Base-by-base conservation (phyloP, 2,797 vertebrate species). In the Microhierax caerulescens region DNA sequence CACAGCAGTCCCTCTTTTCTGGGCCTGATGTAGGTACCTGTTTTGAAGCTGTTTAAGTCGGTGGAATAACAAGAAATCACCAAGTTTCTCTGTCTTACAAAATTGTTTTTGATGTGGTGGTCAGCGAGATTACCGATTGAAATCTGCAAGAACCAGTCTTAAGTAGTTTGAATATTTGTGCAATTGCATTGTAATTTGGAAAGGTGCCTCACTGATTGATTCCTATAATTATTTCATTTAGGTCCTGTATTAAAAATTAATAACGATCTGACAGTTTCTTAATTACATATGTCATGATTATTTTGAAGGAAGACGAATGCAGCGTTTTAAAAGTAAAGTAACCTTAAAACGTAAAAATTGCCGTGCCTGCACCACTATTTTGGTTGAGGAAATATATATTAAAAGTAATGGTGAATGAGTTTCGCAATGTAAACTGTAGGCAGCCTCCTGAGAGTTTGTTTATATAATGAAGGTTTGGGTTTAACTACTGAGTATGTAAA, bases 171-270 rank as follows among this genome's bases (percentile, higher is more conserved):
- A 96, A 9, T 98, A 98, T 98, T 98, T 98, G 97, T 98, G 91
- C 97, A 95, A 65, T 97, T 97, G 97, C 94, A 86, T 93, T 97
- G 87, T 98, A 97, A 98, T 98, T 98, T 98, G 97, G 96, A 96
- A 97, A 97, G 97, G 97, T 98, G 98, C 97, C 97, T 97, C 95
- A 81, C 97, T 98, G 98, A 98, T 98, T 98, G 98, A 98, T 98
- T 98, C 93, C 95, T 96, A 75, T 98, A 98, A 98, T 98, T 98
- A 98, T 98, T 98, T 98, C 97, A 98, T 97, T 98, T 98, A 97
- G 97, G 96, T 97, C 96, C 97, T 97, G 96, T 98, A 98, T 98
- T 98, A 98, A 98, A 98, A 98, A 98, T 98, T 98, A 98, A 98
- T 98, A 97, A 93, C 96, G 93, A 95, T 92, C 98, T 98, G 98